Percentiles rank a stretch among this genome's conserved stretches.
Evolutionary conservation across 2,888 invertebrate species (phyloP).

Genomic region (Chaitophorus viminalis): DNA sequence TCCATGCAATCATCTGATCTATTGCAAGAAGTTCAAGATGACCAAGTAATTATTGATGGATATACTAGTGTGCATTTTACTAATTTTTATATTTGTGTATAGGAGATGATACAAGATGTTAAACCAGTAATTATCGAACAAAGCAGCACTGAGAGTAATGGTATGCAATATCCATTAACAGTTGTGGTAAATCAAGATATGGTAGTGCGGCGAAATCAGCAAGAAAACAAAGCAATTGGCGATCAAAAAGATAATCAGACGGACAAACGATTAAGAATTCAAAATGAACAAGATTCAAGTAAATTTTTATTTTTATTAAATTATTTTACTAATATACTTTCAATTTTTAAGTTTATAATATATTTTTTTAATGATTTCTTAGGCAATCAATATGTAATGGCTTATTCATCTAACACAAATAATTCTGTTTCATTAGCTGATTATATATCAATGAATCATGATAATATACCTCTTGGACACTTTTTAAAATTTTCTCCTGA

Average conservation of each 20-base stretch:
- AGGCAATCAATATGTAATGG: constrained; percentile 59
- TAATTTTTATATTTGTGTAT: constrained; percentile 17
- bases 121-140: constrained; percentile 65
- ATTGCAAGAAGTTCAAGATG: constrained; percentile 56
- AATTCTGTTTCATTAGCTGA: constrained; percentile 59
- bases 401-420: constrained; percentile 51
- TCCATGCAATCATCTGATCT: constrained; percentile 62
- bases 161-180: constrained; percentile 65
- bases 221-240: constrained; percentile 56
- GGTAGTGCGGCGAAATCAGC: constrained; percentile 62
- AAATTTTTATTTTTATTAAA: too few species aligned
- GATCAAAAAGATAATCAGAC: constrained; percentile 60
- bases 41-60: constrained; percentile 32
- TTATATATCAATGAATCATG: constrained; percentile 59
- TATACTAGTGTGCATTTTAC: background rate
- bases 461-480: constrained; percentile 70
- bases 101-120: constrained; percentile 64
- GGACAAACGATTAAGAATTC: constrained; percentile 59
- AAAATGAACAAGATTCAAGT: constrained; percentile 60
- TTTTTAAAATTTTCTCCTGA: constrained; percentile 75
- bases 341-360: background rate
- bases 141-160: constrained; percentile 67
- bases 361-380: background rate
- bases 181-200: constrained; percentile 66
- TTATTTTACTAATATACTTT: too few species aligned